Base-by-base conservation (phyloP, 2,113 vertebrate species). In the Sebastes fasciatus region DNA sequence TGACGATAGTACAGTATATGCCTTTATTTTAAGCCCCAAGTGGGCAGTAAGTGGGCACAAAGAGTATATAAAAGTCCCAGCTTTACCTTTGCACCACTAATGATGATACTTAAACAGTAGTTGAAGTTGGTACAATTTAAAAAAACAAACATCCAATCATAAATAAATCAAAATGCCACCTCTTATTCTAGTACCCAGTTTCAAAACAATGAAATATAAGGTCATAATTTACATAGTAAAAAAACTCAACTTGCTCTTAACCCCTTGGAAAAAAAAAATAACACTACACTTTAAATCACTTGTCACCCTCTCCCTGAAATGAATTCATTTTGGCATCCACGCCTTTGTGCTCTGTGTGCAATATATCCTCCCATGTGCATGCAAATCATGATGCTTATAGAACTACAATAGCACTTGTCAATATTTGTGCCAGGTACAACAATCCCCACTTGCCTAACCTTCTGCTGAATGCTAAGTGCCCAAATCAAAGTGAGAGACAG, bases 381-480 rank as follows among this genome's bases (percentile, higher is more conserved):
- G 81, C 72, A 86, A 86, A 85, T 91, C 64, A 78, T 48, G 49
- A 72, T 69, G 68, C 78, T 80, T 79, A 86, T 77, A 79, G 54
- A 68, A 86, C 61, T 85, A 88, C 83, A 92, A 91, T 78, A 80
- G 84, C 68, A 84, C 78, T 83, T 88, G 89, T 91, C 87, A 92
- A 89, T 91, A 90, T 93, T 88, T 92, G 82, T 90, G 77, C 79
- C 87, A 91, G 82, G 79, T 90, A 86, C 79, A 86, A 90, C 83
- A 88, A 84, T 82, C 78, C 85, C 71, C 77, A 73, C 70, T 54
- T 82, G 74, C 78, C 75, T 84, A 76, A 82, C 75, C 87, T 91
- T 68, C 75, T 64, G 49, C 82, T 85, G 92, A 91, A 93, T 92
- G 85, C 84, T 90, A 92, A 93, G 82, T 83, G 77, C 45, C 80